phyloP scores from a whole-genome alignment of 2,888 invertebrate genomes.

The Palloptera scutellata region DNA sequence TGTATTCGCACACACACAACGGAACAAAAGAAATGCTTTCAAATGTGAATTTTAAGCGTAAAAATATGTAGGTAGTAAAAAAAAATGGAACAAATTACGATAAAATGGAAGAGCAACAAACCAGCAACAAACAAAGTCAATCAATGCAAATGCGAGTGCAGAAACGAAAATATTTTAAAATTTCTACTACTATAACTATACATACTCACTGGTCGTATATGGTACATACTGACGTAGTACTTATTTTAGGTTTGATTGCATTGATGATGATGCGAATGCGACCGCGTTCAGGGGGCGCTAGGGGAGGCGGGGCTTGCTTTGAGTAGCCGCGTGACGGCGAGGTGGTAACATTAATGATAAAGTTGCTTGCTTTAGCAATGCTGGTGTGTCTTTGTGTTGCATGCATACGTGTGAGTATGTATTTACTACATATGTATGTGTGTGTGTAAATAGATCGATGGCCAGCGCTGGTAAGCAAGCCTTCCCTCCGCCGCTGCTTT shows the following conservation, averaged over 20 bases:
- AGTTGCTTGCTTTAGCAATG: too few relatives aligned
- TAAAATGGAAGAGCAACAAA: constrained; percentile 7
- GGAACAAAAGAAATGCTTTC: constrained; percentile 29
- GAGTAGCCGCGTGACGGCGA: not conserved
- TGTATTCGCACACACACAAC: constrained; percentile 2
- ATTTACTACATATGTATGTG: not conserved
- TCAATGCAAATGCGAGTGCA: constrained; percentile 30
- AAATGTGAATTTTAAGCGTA: constrained; percentile 16
- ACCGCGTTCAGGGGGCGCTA: not conserved
- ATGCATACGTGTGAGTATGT: not conserved
- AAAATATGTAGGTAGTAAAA: constrained; percentile 18
- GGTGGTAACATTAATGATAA: not conserved
- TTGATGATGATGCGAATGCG: not conserved
- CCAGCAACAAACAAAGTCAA: constrained; percentile 31
- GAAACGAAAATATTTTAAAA: constrained; percentile 14
- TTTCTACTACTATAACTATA: not conserved
- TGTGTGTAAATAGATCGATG: not conserved
- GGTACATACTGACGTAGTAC: not conserved
- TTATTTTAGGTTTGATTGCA: not conserved
- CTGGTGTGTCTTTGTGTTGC: too few relatives aligned
- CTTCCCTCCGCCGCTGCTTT: constrained; percentile 3
- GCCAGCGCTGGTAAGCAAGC: too few relatives aligned
- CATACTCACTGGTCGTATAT: not conserved
- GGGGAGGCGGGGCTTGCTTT: not conserved
- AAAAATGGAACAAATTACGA: constrained; percentile 24